Base-by-base conservation (phyloP, 2,113 vertebrate genomes). In the Scortum barcoo region DNA sequence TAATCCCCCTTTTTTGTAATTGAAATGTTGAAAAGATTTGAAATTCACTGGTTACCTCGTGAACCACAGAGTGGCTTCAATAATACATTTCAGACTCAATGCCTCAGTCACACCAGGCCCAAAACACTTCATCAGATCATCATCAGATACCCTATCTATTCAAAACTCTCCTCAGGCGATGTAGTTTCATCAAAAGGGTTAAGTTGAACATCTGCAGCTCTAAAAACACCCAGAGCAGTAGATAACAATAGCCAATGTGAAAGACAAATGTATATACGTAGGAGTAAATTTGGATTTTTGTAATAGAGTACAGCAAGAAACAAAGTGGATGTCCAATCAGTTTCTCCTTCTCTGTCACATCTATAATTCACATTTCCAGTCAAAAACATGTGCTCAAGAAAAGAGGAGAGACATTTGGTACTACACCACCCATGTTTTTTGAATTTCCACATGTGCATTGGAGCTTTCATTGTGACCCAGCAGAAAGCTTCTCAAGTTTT, bases 31-130 rank as follows among this genome's bases (percentile, higher is more conserved):
- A 40, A 19, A 67, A 22, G 4, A 54, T 69, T 48, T 73, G 3
- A 78, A 71, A 53, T 60, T 33, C 6, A 44, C 17, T 63, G 8
- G 1, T 44, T 20, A 73, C 4, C 38, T 77, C 57, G 54, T 7
- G 51, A 66, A 58, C 61, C 17, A 38, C 22, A 53, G 57, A 58
- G 24, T 24, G 11, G 11, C 26, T 46, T 81, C n/a, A 72, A 28
- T 61, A 53, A 46, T n/a, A 72, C 3, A 36, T 73, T 68, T 78
- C 48, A 61, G 26, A 50, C 36, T 46, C 22, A 40, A 53, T 30
- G 19, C 28, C 12, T 26, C 36, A 30, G 17, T 30, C 30, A 54
- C 54, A 63, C 24, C 33, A 30, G 26, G 8, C 20, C 56, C 9
- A 14, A 33, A 19, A 54, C 36, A 33, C 7, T 54, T 7, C 2